These are phyloP conservation scores for Hiodon tergisus DNA, from an alignment of 2,113 vertebrate genomes.

Conservation along the genomic window DNA sequence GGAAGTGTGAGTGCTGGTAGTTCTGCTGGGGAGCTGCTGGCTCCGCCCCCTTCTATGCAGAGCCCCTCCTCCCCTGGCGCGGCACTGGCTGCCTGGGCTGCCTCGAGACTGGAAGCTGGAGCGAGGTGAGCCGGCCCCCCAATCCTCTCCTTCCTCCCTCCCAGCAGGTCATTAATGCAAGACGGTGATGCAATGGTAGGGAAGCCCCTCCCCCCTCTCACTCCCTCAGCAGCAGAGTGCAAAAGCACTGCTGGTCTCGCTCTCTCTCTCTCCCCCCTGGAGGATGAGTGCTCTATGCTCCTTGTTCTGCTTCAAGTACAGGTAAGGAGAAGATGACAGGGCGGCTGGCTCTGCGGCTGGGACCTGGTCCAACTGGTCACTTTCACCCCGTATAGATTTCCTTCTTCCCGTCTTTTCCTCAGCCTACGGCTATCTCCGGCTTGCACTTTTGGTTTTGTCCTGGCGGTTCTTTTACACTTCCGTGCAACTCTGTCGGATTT, in stretches of 20 bases:
- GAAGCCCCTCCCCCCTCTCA: slow-evolving; percentile 38
- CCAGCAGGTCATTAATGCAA: slow-evolving; percentile 73
- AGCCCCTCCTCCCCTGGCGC: slow-evolving; percentile 63
- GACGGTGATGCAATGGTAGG: slow-evolving; percentile 63
- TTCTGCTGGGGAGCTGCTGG: neutral
- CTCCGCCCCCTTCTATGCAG: slow-evolving; percentile 43
- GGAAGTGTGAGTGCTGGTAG: neutral
- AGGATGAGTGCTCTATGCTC: slow-evolving; percentile 76
- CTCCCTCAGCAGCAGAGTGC: slow-evolving; percentile 54
- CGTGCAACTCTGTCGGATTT: too few species aligned
- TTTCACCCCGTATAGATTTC: neutral
- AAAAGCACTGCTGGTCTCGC: slow-evolving; percentile 54
- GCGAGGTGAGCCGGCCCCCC: slow-evolving; percentile 47
- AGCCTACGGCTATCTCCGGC: too few species aligned
- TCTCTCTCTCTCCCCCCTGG: slow-evolving; percentile 58
- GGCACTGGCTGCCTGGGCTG: slow-evolving; percentile 37
- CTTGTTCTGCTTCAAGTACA: slow-evolving; percentile 78
- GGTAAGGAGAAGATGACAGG: slow-evolving; percentile 52
- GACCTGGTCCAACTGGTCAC: neutral
- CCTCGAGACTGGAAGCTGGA: too few species aligned
- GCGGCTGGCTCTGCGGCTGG: too few species aligned
- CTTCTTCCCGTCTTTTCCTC: neutral
- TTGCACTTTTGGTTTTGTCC: too few species aligned
- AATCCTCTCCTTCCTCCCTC: slow-evolving; percentile 74
- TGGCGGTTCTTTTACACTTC: too few species aligned